Evolutionary conservation across 1,140 invertebrate genomes (phyloP).

Genomic region (Asbolus verrucosus): DNA sequence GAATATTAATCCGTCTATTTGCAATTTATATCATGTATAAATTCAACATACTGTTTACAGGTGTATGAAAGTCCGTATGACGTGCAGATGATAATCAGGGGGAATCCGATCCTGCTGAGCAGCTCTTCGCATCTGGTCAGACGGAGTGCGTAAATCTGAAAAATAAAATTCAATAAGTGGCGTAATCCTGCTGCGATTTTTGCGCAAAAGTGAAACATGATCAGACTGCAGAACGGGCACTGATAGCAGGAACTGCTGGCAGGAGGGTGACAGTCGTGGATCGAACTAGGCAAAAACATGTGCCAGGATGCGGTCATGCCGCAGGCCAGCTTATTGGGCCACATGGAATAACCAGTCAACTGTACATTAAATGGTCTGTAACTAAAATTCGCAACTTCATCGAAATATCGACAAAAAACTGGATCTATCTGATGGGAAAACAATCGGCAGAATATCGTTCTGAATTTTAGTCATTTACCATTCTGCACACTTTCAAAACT

Average conservation of each 20-base stretch:
- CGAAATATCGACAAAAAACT: slow-evolving; percentile 19
- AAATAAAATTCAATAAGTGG: too few species aligned
- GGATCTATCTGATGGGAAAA: not conserved
- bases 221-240: slow-evolving; percentile 11
- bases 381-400: slow-evolving; percentile 29
- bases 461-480: too few species aligned
- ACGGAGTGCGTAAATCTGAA: too few species aligned
- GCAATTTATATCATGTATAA: slow-evolving; percentile 28
- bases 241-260: slow-evolving; percentile 31
- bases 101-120: slow-evolving; percentile 1
- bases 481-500: too few species aligned
- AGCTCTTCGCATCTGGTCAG: too few species aligned
- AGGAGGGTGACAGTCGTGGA: slow-evolving; percentile 30
- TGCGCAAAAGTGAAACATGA: slow-evolving; percentile 3
- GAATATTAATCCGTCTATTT: slow-evolving; percentile 26
- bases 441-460: too few species aligned
- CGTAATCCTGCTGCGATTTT: slow-evolving; percentile 17
- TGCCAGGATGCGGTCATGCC: slow-evolving; percentile 53
- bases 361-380: slow-evolving; percentile 32
- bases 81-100: not conserved
- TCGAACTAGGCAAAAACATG: slow-evolving; percentile 51
- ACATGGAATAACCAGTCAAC: slow-evolving; percentile 33
- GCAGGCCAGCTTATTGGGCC: slow-evolving; percentile 50
- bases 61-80: not conserved
- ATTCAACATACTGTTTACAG: slow-evolving; percentile 25